Evolutionary conservation across 1,140 invertebrate species (phyloP), one percentile per base, ranked within the genome.

Genomic region (Nixonia krombeini): DNA sequence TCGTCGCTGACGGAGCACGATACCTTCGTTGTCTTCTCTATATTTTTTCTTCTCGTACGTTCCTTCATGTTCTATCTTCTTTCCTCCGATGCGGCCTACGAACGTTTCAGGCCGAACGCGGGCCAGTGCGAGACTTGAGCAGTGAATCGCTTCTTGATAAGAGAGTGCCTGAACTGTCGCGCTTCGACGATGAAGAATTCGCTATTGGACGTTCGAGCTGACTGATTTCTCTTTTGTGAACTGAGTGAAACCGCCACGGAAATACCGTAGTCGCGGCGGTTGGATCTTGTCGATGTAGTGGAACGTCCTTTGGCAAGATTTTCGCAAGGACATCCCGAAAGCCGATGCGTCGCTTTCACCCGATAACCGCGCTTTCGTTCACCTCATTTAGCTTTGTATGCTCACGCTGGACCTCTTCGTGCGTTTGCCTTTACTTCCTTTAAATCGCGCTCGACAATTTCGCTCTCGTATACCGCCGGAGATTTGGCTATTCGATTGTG

Each of bases 401-500:
- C 12, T 3, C 21, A 35, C 10, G 12, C 33, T 6, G 29, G 13
- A 23, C 47, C 12, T 15, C 18, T 12, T n/a, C 21, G 25, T 29
- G 33, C 40, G 29, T 23, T 28, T 35, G 46, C 26, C 46, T 13
- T 35, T 35, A 35, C 7, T 35, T 35, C 33, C 33, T 26, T 45
- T 16, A 41, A 52, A 53, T 47, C 38, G 18, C 57, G 26, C 25
- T 51, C 13, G 23, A 42, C 23, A 49, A 31, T 45, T 45, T 12
- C 6, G 6, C 21, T 42, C 23, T 28, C 23, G 40, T 28, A 21
- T 10, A 21, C 26, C 21, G 26, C 38, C 33, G n/a, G 26, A 44
- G 42, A 61, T 46, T 52, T 61, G 38, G 33, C 57, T 52, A 61
- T 52, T 61, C 52, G 49, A 52, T 47, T 40, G 57, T 61, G 57